These are phyloP conservation scores for Genyomyrus donnyi DNA, from an alignment of 2,113 vertebrate genomes.

Conservation along the genomic window DNA sequence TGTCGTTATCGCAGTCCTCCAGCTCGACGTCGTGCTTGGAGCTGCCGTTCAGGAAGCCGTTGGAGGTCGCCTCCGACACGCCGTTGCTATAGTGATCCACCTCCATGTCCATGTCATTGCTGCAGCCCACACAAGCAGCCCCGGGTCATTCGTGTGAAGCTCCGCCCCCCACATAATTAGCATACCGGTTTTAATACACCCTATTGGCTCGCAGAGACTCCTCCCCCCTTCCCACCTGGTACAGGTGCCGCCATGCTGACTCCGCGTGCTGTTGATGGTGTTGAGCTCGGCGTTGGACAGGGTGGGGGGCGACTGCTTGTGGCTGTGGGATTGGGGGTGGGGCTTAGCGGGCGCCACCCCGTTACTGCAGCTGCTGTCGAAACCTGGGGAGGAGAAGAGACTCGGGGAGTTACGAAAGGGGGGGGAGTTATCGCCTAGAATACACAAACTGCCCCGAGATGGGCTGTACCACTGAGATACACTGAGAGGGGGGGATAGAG, in stretches of 20 bases:
- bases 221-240: constrained; percentile 62
- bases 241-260: constrained; percentile 74
- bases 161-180: background rate
- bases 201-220: background rate
- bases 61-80: constrained; percentile 87
- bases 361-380: constrained; percentile 93
- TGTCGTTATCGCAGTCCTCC: constrained; percentile 93
- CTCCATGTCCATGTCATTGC: constrained; percentile 95
- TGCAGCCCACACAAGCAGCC: constrained; percentile 29
- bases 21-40: constrained; percentile 83
- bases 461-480: background rate
- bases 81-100: constrained; percentile 96
- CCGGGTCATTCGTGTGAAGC: background rate
- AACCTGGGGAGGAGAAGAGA: constrained; percentile 51
- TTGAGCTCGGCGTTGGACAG: constrained; percentile 79
- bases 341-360: constrained; percentile 87
- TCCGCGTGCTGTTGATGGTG: constrained; percentile 79
- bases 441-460: background rate
- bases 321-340: constrained; percentile 78
- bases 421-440: background rate
- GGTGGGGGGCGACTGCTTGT: constrained; percentile 75
- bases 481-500: background rate
- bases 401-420: background rate
- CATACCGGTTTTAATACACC: background rate
- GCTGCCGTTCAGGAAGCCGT: constrained; percentile 96